Evolutionary conservation across 2,888 invertebrate genomes (phyloP), one percentile per base, ranked within the genome.

Genomic region (Campoletis raptor): DNA sequence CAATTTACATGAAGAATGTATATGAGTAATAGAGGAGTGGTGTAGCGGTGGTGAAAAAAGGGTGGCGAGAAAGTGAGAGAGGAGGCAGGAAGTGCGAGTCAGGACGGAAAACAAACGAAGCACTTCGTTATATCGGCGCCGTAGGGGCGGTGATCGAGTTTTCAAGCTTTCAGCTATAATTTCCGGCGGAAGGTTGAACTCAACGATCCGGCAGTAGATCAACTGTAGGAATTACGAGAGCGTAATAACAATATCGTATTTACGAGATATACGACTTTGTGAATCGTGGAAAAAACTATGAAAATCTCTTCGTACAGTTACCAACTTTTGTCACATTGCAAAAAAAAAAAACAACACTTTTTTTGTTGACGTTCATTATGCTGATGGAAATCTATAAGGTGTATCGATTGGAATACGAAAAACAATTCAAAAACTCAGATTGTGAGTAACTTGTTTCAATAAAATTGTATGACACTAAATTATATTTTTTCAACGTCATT

Each of bases 181-280:
- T 84, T 84, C 83, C 79, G 79, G 79, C 83, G 83, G 73, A 84
- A 74, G 73, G 73, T 79, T 67, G 73, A 79, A 83, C 79, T 79
- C 83, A 57, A 45, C 74, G 74, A 82, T 74, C 74, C 79, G 45
- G 45, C 74, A 54, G 36, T 79, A 79, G 67, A 83, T 83, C 67
- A 79, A 69, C 73, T 45, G 45, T 21, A 67, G 66, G 15, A 79
- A 67, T 79, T 61, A 79, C 73, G 54, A 54, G 69, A 54, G 67
- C 67, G 81, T 76, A 76, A 76, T 76, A 82, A 82, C 73, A 45
- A 61, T 67, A 73, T 79, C 72, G 66, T 72, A 73, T 66, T 54
- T 69, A 30, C 77, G 72, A 42, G 73, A 77, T 83, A 72, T 78
- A 66, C 30, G 81, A 52, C 66, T 67, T 57, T 66, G 66, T 30